Conservation (phyloP, 2,113 vertebrate genomes). For the Megaleporinus macrocephalus region DNA sequence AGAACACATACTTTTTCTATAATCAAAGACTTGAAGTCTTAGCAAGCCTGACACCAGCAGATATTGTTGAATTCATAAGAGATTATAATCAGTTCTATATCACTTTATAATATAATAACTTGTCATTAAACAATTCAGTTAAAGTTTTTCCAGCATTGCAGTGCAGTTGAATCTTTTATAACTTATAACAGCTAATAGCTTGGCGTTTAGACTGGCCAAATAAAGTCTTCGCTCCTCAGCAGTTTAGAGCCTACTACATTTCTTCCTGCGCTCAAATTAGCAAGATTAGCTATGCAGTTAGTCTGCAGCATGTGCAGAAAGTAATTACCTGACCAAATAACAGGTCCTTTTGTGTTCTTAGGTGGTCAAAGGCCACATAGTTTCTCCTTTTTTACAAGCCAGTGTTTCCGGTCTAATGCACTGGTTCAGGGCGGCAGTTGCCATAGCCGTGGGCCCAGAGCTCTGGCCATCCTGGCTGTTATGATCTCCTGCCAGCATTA, state of each 20-base stretch:
- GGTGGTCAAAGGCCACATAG: conserved; percentile 21
- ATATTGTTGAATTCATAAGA: no score
- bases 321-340: background rate
- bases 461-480: conserved; percentile 32
- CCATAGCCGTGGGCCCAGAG: conserved; percentile 11
- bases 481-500: conserved; percentile 45
- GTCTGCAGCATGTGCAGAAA: background rate
- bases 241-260: background rate
- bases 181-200: no score
- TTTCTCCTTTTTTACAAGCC: background rate
- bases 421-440: conserved; percentile 28
- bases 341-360: background rate
- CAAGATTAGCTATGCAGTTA: background rate
- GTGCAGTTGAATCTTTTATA: no score
- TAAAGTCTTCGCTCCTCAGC: background rate
- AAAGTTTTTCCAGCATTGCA: no score
- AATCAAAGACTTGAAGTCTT: no score
- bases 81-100: no score
- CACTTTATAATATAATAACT: no score
- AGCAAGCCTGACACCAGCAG: no score
- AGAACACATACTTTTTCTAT: no score
- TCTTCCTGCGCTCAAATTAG: background rate
- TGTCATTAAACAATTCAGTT: no score
- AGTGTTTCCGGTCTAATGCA: conserved; percentile 11
- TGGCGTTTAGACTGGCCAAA: no score